phyloP scores from a whole-genome alignment of 1,140 invertebrate genomes.

The Acromyrmex charruanus region DNA sequence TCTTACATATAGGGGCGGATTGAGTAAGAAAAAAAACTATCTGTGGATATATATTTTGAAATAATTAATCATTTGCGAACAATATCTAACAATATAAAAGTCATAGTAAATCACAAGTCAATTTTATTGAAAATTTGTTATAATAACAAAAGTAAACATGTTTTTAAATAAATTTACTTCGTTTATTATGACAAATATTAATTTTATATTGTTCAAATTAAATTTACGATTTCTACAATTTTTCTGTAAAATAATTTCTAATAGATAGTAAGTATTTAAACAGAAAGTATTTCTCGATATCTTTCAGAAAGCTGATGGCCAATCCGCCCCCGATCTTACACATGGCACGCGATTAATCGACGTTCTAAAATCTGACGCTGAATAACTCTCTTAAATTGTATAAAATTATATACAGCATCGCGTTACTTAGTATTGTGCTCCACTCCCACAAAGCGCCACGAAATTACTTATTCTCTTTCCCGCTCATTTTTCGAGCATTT shows the following conservation, averaged over 20 bases:
- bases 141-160: not conserved
- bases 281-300: not conserved
- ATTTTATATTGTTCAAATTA: not conserved
- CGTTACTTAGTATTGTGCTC: slow-evolving; percentile 66
- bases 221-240: not conserved
- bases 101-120: not conserved
- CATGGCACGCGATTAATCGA: slow-evolving; percentile 77
- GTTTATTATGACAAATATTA: slow-evolving; percentile 3
- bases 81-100: not conserved
- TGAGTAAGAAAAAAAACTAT: not conserved
- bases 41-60: not conserved
- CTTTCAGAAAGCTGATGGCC: not conserved
- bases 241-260: not conserved
- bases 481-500: slow-evolving; percentile 25
- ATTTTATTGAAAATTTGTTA: not conserved
- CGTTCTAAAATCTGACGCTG: slow-evolving; percentile 57
- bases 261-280: not conserved
- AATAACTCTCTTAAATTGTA: slow-evolving; percentile 75
- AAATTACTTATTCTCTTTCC: slow-evolving; percentile 1
- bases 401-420: slow-evolving; percentile 80
- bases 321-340: slow-evolving; percentile 68
- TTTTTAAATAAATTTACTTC: not conserved
- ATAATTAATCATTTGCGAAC: slow-evolving; percentile 6
- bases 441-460: slow-evolving; percentile 41
- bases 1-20: slow-evolving; percentile 24